A percentile compares a stretch with the other conserved stretches of the same genome.
phyloP scores from a whole-genome alignment of 2,797 vertebrate species.

The Leuciscus waleckii region DNA sequence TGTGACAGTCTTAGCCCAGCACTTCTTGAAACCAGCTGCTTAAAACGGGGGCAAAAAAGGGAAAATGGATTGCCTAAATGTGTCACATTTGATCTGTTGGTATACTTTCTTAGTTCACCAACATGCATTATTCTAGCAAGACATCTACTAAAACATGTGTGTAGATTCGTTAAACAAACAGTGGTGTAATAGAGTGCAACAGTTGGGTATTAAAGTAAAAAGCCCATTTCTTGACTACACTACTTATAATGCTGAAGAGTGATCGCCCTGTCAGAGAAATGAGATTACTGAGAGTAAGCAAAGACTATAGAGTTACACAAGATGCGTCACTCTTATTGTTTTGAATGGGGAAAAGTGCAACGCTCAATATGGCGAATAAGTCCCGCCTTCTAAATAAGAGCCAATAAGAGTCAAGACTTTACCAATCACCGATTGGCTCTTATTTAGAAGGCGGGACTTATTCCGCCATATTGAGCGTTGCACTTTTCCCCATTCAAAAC shows the following conservation, averaged over 20 bases:
- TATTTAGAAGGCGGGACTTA: too few relatives aligned
- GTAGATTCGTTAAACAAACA: not conserved
- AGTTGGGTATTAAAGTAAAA: not conserved
- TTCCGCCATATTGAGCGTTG: too few relatives aligned
- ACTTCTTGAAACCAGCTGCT: not conserved
- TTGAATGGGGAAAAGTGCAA: too few relatives aligned
- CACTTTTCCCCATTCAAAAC: too few relatives aligned
- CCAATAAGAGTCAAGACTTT: too few relatives aligned
- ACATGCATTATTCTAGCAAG: not conserved
- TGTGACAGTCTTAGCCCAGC: constrained; percentile 6
- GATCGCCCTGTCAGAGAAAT: not conserved
- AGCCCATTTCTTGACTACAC: not conserved
- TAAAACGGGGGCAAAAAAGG: not conserved
- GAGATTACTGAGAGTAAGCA: too few relatives aligned
- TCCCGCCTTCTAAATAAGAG: too few relatives aligned
- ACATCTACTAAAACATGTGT: not conserved
- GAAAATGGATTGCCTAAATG: not conserved
- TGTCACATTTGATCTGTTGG: not conserved
- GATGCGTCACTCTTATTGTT: too few relatives aligned
- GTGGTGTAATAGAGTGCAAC: not conserved
- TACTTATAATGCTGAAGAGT: not conserved
- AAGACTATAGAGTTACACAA: too few relatives aligned
- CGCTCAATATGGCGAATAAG: too few relatives aligned
- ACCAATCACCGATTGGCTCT: too few relatives aligned
- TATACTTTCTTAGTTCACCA: not conserved